Base-by-base conservation (phyloP, 2,113 vertebrate species). In the Scomber scombrus region DNA sequence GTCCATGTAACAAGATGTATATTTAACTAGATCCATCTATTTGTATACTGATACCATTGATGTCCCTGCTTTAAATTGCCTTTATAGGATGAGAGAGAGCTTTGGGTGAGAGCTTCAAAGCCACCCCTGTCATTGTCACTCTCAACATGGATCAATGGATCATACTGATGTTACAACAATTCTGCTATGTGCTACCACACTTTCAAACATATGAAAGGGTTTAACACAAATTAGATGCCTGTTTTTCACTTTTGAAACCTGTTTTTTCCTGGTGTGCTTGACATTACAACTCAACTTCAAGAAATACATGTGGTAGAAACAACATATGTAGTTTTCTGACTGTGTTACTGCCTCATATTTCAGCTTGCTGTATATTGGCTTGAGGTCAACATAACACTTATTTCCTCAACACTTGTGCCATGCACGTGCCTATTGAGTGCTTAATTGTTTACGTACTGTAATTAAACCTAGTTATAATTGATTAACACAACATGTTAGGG, bases 401-500 rank as follows among this genome's bases (percentile, higher is more conserved):
- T 55, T 68, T 72, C 46, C 63, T 74, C 26, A 46, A 50, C 54
- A 62, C 60, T 62, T 60, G 13, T 16, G 23, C 23, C 23, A n/a
- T n/a, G n/a, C n/a, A 26, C 23, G 40, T 31, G 50, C 61, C 70
- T 62, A 45, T 79, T 83, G 61, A 79, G 1, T 57, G 26, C 60
- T 51, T 19, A 21, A 75, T 79, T 81, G 62, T 84, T 86, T 82
- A 67, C 66, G 82, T 23, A 31, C 64, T 77, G 84, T 85, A 72
- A 91, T 91, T 86, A 81, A 85, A 79, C 51, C 71, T 12, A 21
- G 55, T 78, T 71, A 19, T n/a, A 62, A 89, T 34, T 84, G 80
- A 90, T 85, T 76, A 78, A 56, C 52, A 75, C 81, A 74, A 58
- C 73, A 82, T 68, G 75, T 72, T 75, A 45, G 46, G 40, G 16